Base-by-base conservation (phyloP, 2,113 vertebrate genomes). In the Hemibagrus wyckioides region DNA sequence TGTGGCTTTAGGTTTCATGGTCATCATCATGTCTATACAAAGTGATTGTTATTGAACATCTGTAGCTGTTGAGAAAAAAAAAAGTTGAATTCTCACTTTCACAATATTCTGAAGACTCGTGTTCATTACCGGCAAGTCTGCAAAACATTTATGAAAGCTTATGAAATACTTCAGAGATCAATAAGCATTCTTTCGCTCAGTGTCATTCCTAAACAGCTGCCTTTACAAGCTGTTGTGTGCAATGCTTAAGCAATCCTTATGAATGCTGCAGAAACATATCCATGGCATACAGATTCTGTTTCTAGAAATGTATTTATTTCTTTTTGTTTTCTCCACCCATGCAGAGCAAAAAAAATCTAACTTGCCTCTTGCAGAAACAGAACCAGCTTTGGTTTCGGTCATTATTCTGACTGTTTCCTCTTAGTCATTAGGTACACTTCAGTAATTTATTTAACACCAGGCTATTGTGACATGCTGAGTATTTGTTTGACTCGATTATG, bases 81-180 rank as follows among this genome's bases (percentile, higher is more conserved):
- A 13, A 25, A 14, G 33, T 14, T n/a, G 4, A 52, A 23, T 80
- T 61, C 23, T 82, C 7, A 1, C 56, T 83, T 84, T 83, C 83
- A 83, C 82, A 80, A 52, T 80, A 85, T 80, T 50, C 65, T 28
- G 50, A 39, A 81, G 52, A 67, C 67, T 86, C 83, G 59, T 81
- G 83, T 85, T 82, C 79, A 71, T 85, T 77, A 84, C 33, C 73
- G 36, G 82, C 50, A 82, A 82, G 61, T 65, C 33, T 48, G 28
- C 8, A 13, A 50, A 83, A 61, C 23, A 65, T n/a, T 44, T 83
- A 21, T 65, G 57, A 83, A 59, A 50, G 59, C 81, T 83, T 83
- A 48, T 61, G 41, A 65, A 83, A 83, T 65, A 65, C 81, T 48
- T 63, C 59, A 19, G 56, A 56, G 57, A 65, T 83, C 41, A 48